These are phyloP conservation scores for Hyles lineata DNA, from an alignment of 2,888 invertebrate genomes.

Conservation along the genomic window DNA sequence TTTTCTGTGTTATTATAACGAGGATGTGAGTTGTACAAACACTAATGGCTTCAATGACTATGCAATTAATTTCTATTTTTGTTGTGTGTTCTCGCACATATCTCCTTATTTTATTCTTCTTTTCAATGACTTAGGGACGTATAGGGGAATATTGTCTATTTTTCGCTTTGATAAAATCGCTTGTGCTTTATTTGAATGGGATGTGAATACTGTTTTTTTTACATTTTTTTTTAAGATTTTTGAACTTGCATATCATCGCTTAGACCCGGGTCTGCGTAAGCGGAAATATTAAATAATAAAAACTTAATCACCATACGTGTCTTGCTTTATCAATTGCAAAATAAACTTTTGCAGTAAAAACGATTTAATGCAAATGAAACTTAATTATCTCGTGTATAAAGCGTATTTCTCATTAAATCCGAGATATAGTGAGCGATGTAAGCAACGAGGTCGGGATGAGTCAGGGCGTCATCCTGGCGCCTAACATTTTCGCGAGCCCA, in stretches of 20 bases:
- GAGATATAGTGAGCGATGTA: constrained; percentile 47
- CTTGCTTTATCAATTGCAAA: constrained; percentile 16
- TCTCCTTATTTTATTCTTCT: background rate
- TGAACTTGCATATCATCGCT: background rate
- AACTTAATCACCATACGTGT: background rate
- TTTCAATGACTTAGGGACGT: background rate
- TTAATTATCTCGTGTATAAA: constrained; percentile 27
- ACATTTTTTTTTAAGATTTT: background rate
- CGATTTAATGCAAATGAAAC: constrained; percentile 2
- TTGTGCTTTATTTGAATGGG: background rate
- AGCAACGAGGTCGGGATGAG: constrained; percentile 70
- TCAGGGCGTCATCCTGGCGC: constrained; percentile 75
- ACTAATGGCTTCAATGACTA: constrained; percentile 16
- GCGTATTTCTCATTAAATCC: constrained; percentile 42
- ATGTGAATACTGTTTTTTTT: background rate
- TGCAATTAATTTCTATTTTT: constrained; percentile 27
- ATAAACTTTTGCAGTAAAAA: constrained; percentile 8
- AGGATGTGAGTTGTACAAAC: constrained; percentile 26
- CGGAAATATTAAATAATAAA: constrained; percentile 3
- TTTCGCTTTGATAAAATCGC: background rate
- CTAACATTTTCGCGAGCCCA: constrained; percentile 57
- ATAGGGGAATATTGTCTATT: background rate
- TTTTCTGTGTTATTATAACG: constrained; percentile 18
- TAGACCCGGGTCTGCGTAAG: no score
- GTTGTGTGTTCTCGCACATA: background rate